These are phyloP conservation scores for Alethe castanea DNA, from an alignment of 2,113 vertebrate species.

Conservation along the genomic window DNA sequence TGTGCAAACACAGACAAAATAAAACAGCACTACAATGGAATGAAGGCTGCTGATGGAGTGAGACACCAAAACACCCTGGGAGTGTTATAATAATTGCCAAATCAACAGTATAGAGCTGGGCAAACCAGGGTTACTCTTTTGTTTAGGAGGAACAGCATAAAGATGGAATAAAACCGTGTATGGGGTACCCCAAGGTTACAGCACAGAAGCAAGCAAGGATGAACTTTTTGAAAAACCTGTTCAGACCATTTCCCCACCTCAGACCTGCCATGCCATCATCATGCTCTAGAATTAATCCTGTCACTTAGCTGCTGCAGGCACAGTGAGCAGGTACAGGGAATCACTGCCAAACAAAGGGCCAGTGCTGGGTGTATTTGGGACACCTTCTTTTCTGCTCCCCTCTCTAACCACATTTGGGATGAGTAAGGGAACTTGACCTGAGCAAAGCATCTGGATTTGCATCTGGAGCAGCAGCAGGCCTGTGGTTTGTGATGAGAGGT, in stretches of 20 bases:
- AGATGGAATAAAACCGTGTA: background rate
- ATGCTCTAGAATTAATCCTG: background rate
- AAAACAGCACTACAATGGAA: background rate
- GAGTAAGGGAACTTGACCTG: background rate
- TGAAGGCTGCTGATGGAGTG: background rate
- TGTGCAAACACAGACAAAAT: background rate
- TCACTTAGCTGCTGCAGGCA: background rate
- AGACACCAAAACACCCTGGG: background rate
- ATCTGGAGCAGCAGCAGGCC: background rate
- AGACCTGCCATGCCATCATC: background rate
- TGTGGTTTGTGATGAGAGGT: background rate
- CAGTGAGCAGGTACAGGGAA: accelerated
- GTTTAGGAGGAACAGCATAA: background rate
- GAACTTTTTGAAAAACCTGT: background rate
- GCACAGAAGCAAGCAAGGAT: background rate
- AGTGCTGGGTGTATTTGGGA: background rate
- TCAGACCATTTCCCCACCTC: background rate
- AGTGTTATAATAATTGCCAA: background rate
- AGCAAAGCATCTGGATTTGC: background rate
- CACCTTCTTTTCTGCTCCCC: background rate
- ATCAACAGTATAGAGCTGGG: background rate
- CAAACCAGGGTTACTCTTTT: background rate
- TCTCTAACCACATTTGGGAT: background rate
- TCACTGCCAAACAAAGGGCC: background rate
- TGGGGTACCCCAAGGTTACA: accelerated